Evolutionary conservation across 2,113 vertebrate species (phyloP).

Genomic region (Cyrtonyx montezumae): DNA sequence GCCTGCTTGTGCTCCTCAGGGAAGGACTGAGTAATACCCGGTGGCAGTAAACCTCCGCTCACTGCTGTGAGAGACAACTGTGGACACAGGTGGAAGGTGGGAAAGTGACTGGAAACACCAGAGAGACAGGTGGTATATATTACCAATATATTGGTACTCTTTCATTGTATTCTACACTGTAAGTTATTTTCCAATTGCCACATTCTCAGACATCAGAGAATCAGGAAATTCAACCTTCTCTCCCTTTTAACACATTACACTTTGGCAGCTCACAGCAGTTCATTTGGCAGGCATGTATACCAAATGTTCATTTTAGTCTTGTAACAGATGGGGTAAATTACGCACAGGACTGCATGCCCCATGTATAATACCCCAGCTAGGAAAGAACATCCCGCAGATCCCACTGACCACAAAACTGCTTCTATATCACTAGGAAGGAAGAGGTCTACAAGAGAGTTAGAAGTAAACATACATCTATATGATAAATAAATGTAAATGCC

Average conservation of each 20-base stretch:
- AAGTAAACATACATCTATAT: not conserved
- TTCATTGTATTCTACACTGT: not conserved
- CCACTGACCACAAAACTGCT: slow-evolving; percentile 12
- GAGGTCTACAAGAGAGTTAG: not conserved
- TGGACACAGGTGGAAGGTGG: not conserved
- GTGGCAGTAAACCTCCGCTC: slow-evolving; percentile 6
- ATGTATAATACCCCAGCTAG: slow-evolving; percentile 42
- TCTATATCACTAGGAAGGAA: not conserved
- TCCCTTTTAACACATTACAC: slow-evolving; percentile 48
- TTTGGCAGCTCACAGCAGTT: slow-evolving; percentile 59
- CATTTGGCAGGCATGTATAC: slow-evolving; percentile 52
- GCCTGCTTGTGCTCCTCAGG: slow-evolving; percentile 22
- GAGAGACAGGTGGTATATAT: not conserved
- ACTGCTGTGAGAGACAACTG: slow-evolving; percentile 35
- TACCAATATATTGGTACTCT: slow-evolving; percentile 17
- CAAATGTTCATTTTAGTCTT: slow-evolving; percentile 67
- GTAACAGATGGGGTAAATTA: slow-evolving; percentile 67
- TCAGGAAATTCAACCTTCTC: slow-evolving; percentile 47
- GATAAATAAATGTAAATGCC: not conserved
- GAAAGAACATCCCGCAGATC: slow-evolving; percentile 19
- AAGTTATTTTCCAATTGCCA: slow-evolving; percentile 35
- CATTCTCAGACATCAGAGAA: slow-evolving; percentile 28
- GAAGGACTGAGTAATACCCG: not conserved
- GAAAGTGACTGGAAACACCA: slow-evolving; percentile 3
- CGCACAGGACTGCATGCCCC: slow-evolving; percentile 50